Conservation (phyloP, 2,113 vertebrate species). For the Bungarus multicinctus region DNA sequence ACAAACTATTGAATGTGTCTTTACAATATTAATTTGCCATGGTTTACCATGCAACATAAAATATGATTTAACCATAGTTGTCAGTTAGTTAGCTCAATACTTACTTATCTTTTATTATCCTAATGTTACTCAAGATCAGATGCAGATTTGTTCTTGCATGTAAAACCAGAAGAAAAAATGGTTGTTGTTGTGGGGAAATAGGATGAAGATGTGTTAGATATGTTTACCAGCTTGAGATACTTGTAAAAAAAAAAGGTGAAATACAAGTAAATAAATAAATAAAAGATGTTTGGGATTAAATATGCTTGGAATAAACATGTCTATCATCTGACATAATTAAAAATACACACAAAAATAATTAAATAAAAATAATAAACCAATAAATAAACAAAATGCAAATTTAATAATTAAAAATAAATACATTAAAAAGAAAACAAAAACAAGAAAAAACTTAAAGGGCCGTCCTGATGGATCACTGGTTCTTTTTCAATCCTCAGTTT, state of each 20-base stretch:
- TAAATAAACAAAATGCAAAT: neutral
- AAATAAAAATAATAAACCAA: neutral
- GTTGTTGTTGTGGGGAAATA: neutral
- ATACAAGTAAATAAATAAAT: neutral
- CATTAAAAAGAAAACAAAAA: neutral
- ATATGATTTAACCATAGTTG: neutral
- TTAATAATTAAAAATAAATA: neutral
- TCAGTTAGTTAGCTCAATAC: neutral
- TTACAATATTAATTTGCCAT: neutral
- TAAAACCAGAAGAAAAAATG: neutral
- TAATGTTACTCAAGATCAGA: neutral
- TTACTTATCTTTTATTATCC: neutral
- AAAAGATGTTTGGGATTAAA: neutral
- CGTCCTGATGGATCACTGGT: neutral
- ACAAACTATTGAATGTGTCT: neutral
- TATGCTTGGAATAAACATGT: neutral
- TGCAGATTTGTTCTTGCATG: neutral
- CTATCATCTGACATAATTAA: neutral
- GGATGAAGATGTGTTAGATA: neutral
- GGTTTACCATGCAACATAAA: neutral
- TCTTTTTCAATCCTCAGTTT: neutral
- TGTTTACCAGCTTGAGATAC: neutral
- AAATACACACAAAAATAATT: neutral
- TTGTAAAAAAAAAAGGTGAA: neutral
- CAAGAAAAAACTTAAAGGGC: neutral